Evolutionary conservation across 2,797 vertebrate species (phyloP).

Genomic region (Dipus sagitta): DNA sequence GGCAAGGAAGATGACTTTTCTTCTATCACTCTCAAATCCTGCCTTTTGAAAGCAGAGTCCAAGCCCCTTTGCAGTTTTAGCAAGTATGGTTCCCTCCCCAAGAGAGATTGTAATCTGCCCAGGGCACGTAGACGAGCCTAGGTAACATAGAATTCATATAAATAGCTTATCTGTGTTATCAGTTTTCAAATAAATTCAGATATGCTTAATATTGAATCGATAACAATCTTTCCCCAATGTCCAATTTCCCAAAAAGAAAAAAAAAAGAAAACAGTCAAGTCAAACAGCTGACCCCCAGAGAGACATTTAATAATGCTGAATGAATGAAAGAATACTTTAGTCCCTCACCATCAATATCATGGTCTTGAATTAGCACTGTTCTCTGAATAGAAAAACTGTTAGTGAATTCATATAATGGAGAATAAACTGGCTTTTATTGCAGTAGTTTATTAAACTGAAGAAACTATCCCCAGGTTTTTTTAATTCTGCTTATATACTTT

Average conservation of each 20-base stretch:
- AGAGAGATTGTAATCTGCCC: background rate
- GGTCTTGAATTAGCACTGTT: background rate
- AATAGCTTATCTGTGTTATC: background rate
- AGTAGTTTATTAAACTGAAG: background rate
- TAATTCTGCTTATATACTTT: background rate
- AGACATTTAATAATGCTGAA: background rate
- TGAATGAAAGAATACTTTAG: background rate
- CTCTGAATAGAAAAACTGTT: background rate
- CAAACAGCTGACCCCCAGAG: background rate
- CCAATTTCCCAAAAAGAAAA: background rate
- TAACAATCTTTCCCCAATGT: background rate
- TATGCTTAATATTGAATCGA: background rate
- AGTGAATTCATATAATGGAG: background rate
- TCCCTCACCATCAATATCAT: background rate
- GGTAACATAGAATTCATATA: background rate
- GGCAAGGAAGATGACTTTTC: background rate
- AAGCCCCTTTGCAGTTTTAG: background rate
- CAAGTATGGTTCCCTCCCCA: background rate
- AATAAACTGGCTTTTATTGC: background rate
- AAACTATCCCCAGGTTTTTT: background rate
- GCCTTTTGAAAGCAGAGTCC: background rate
- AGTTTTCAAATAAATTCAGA: slow-evolving; percentile 41
- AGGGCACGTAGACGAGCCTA: background rate
- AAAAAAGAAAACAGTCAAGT: background rate
- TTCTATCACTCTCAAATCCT: background rate